These are phyloP conservation scores for Pipistrellus pygmaeus DNA, from an alignment of 2,797 vertebrate genomes.

Conservation along the genomic window DNA sequence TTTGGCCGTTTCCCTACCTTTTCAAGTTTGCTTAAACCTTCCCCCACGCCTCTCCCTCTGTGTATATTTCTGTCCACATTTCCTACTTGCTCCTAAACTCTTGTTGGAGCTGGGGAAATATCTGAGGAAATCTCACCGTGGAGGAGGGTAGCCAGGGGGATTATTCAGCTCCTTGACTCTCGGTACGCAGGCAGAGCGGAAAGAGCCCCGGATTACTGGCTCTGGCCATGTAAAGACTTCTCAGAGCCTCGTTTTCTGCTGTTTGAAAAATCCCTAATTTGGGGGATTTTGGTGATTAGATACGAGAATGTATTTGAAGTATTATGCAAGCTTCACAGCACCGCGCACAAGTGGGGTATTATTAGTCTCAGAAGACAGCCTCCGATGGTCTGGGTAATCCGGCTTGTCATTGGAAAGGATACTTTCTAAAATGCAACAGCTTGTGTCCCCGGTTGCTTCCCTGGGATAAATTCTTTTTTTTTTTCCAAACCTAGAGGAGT, in stretches of 20 bases:
- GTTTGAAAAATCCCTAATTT: slow-evolving; percentile 69
- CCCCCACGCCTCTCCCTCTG: not conserved
- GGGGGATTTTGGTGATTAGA: slow-evolving; percentile 68
- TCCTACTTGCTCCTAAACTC: not conserved
- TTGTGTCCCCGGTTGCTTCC: slow-evolving; percentile 47
- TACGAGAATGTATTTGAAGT: slow-evolving; percentile 56
- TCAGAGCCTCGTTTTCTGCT: slow-evolving; percentile 51
- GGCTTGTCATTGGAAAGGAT: slow-evolving; percentile 54
- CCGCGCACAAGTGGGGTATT: not conserved
- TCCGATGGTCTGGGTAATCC: not conserved
- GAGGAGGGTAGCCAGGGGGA: not conserved
- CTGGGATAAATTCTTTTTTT: slow-evolving; percentile 63
- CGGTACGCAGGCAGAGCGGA: not conserved
- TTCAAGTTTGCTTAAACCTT: slow-evolving; percentile 30
- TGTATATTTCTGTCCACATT: not conserved
- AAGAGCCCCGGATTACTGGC: slow-evolving; percentile 29
- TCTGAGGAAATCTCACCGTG: slow-evolving; percentile 43
- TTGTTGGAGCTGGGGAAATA: not conserved
- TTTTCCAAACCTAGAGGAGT: slow-evolving; percentile 6
- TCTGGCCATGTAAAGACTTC: slow-evolving; percentile 52
- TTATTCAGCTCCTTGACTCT: slow-evolving; percentile 26
- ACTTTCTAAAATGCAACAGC: slow-evolving; percentile 23
- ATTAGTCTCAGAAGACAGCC: slow-evolving; percentile 19
- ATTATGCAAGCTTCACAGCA: slow-evolving; percentile 30
- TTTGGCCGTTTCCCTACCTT: slow-evolving; percentile 23